phyloP scores from a whole-genome alignment of 2,113 vertebrate genomes.

The Silurus glanis region DNA sequence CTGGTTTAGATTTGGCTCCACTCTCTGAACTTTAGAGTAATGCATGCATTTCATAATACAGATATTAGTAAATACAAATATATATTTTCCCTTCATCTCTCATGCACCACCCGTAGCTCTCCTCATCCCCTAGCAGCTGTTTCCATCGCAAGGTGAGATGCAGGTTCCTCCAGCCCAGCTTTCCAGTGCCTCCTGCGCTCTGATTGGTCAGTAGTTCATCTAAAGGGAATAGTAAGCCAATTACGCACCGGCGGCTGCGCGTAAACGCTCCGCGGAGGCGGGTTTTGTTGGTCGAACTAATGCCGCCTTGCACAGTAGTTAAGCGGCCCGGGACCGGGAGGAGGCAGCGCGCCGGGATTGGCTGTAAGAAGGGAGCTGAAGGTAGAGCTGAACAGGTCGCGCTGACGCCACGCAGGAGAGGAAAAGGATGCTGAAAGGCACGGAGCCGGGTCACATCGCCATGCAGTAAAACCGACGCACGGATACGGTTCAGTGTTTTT shows the following conservation, averaged over 20 bases:
- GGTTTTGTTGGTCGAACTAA: neutral
- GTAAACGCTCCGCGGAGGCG: neutral
- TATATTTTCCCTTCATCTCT: neutral
- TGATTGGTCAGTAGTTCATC: constrained; percentile 12
- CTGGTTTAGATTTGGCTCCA: too few species aligned
- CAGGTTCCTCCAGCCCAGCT: neutral
- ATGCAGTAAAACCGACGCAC: constrained; percentile 45
- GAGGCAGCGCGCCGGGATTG: constrained; percentile 36
- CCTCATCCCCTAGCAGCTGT: neutral
- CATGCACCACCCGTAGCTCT: neutral
- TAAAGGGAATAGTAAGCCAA: neutral
- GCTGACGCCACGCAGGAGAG: neutral
- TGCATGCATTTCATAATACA: neutral
- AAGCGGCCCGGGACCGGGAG: constrained; percentile 11
- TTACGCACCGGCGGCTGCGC: neutral
- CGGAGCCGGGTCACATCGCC: neutral
- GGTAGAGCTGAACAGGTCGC: constrained; percentile 36
- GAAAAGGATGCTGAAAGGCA: neutral
- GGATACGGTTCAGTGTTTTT: neutral
- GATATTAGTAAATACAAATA: neutral
- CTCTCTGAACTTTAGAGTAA: too few species aligned
- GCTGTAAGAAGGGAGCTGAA: constrained; percentile 36
- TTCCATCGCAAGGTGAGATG: neutral
- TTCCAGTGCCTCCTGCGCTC: neutral
- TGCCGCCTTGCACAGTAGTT: neutral